Conservation (phyloP, 2,888 invertebrate species). For the Drosophila testacea region DNA sequence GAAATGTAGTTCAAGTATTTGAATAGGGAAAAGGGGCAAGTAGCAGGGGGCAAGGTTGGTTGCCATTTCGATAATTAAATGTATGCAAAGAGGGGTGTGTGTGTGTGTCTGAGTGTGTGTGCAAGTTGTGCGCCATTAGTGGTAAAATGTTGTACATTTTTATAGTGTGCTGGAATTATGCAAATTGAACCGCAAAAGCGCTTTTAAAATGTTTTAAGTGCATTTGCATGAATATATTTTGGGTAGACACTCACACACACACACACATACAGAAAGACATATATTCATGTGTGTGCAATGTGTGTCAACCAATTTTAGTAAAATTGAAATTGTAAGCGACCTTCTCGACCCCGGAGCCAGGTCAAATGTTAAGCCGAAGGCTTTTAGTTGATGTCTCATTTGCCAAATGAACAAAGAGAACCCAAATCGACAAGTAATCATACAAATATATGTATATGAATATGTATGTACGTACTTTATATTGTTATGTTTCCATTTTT, state of each 20-base stretch:
- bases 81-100: slow-evolving; percentile 47
- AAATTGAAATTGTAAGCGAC: slow-evolving; percentile 74
- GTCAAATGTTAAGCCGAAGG: slow-evolving; percentile 45
- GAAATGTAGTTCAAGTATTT: slow-evolving; percentile 61
- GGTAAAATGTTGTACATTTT: slow-evolving; percentile 81
- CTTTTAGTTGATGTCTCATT: slow-evolving; percentile 53
- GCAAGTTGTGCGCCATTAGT: slow-evolving; percentile 70
- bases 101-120: slow-evolving; percentile 26
- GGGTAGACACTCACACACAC: slow-evolving; percentile 49
- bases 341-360: slow-evolving; percentile 45
- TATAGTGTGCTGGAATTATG: slow-evolving; percentile 80
- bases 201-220: slow-evolving; percentile 81
- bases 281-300: slow-evolving; percentile 53
- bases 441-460: slow-evolving; percentile 24
- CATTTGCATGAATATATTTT: slow-evolving; percentile 80
- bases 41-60: slow-evolving; percentile 13
- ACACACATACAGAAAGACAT: slow-evolving; percentile 5
- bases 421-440: slow-evolving; percentile 50
- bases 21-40: background rate
- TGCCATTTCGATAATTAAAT: slow-evolving; percentile 81
- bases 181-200: slow-evolving; percentile 81
- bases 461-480: slow-evolving; percentile 21
- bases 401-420: slow-evolving; percentile 56
- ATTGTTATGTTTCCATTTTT: slow-evolving; percentile 32
- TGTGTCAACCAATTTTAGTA: slow-evolving; percentile 77